Conservation (phyloP, 2,888 invertebrate species). For the Phania funesta region DNA sequence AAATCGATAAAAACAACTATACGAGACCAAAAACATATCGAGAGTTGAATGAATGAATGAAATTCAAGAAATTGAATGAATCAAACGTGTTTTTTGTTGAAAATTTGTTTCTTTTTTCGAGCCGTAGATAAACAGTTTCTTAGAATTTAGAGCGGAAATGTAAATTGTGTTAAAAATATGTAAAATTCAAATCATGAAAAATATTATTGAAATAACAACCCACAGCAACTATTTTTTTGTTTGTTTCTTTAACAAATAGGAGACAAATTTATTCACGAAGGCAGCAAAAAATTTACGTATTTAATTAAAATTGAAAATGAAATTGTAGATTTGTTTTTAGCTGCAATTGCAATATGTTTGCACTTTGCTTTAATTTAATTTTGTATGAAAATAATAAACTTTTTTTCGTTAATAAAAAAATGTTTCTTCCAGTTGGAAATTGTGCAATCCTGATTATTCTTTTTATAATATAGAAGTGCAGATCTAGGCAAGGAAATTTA, state of each 20-base stretch:
- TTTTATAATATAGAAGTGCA: no score
- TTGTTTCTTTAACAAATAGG: conserved; percentile 5
- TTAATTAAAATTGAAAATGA: no score
- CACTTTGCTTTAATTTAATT: neutral
- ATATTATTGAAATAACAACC: conserved; percentile 27
- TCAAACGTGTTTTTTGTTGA: conserved; percentile 45
- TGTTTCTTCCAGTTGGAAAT: no score
- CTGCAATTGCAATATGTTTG: neutral
- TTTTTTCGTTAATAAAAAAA: no score
- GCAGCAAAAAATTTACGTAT: conserved; percentile 1
- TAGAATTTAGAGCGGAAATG: conserved; percentile 71
- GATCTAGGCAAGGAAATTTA: no score
- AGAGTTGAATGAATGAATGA: conserved; percentile 52
- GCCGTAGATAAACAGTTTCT: conserved; percentile 58
- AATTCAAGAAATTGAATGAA: conserved; percentile 44
- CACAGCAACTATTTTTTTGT: neutral
- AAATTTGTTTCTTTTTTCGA: conserved; percentile 32
- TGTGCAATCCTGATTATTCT: no score
- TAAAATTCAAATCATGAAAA: conserved; percentile 1
- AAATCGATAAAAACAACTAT: neutral
- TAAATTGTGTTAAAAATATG: conserved; percentile 67
- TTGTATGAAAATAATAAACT: no score
- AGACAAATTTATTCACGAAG: conserved; percentile 36
- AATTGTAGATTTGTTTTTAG: neutral
- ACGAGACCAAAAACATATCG: conserved; percentile 2